Conservation (phyloP, 2,113 vertebrate species). For the Cynocephalus volans region DNA sequence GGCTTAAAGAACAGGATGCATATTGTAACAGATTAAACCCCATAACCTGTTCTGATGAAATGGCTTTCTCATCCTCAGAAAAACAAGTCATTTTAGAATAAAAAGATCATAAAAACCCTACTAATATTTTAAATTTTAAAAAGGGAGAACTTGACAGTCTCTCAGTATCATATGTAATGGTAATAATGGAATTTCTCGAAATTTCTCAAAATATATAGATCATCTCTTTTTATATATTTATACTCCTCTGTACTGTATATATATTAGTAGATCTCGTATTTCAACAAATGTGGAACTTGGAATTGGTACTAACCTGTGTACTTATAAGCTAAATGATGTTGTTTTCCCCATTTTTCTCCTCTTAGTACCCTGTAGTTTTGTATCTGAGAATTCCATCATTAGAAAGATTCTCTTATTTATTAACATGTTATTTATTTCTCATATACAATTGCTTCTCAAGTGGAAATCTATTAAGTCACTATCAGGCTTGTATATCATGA, state of each 20-base stretch:
- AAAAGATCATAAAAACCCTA: background rate
- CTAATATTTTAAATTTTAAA: background rate
- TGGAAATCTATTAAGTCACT: conserved; percentile 21
- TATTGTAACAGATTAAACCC: background rate
- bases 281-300: background rate
- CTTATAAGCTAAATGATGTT: background rate
- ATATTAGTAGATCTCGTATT: background rate
- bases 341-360: background rate
- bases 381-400: conserved; percentile 15
- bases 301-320: background rate
- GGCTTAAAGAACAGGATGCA: background rate
- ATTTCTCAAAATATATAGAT: background rate
- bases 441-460: background rate
- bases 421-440: background rate
- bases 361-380: background rate
- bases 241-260: background rate
- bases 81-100: background rate
- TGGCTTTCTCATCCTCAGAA: background rate
- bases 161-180: background rate
- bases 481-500: background rate
- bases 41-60: background rate
- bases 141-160: background rate
- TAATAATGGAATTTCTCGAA: background rate
- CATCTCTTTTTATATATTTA: background rate
- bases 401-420: background rate